Percentiles rank a stretch among this genome's conserved stretches.
phyloP scores from a whole-genome alignment of 2,797 vertebrate genomes.

The Eidolon dupreanum region DNA sequence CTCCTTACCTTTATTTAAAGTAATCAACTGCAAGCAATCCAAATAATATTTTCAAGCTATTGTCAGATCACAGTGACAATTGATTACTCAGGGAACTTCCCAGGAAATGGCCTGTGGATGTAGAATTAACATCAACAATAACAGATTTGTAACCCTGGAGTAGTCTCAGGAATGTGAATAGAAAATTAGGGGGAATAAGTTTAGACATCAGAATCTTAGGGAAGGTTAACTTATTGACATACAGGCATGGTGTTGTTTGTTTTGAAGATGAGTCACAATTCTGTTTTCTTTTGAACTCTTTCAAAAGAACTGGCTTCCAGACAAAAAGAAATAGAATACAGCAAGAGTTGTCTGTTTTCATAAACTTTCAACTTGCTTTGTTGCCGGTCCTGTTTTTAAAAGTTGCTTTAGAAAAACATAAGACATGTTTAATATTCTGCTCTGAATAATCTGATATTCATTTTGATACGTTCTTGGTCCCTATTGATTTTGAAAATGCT shows the following conservation, averaged over 20 bases:
- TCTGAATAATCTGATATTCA: conserved; percentile 57
- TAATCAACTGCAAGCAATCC: neutral
- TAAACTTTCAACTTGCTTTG: conserved; percentile 58
- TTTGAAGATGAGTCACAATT: conserved; percentile 58
- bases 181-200: neutral
- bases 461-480: conserved; percentile 55
- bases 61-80: conserved; percentile 39
- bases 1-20: conserved; percentile 33
- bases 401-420: conserved; percentile 63
- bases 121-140: neutral
- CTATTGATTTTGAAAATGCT: conserved; percentile 67
- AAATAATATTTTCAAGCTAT: conserved; percentile 59
- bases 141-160: conserved; percentile 36
- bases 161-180: conserved; percentile 57
- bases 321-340: conserved; percentile 64
- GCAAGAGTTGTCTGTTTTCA: conserved; percentile 54
- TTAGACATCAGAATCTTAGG: conserved; percentile 29
- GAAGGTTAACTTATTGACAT: conserved; percentile 44
- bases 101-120: conserved; percentile 43
- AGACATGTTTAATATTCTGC: conserved; percentile 58
- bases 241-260: conserved; percentile 4
- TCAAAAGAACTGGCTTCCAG: conserved; percentile 55
- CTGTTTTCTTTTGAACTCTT: conserved; percentile 65
- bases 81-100: conserved; percentile 42
- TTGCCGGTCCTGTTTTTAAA: conserved; percentile 64